These are phyloP conservation scores for Copidosoma floridanum DNA, from an alignment of 1,140 invertebrate genomes.

Conservation along the genomic window DNA sequence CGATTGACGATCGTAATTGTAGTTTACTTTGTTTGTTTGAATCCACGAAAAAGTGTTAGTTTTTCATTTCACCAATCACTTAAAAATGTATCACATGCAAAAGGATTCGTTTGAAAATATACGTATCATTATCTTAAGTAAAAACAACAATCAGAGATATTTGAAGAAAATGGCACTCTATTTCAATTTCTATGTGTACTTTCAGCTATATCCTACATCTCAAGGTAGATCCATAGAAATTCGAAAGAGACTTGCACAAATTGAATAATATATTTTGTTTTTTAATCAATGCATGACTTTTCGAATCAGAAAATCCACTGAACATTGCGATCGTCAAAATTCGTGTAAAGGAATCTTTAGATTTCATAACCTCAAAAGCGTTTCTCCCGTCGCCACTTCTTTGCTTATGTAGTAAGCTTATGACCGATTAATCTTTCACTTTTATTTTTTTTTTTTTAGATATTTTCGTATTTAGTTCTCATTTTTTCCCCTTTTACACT, in stretches of 20 bases:
- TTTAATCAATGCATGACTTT: too few relatives aligned
- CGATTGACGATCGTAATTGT: constrained; percentile 12
- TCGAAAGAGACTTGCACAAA: constrained; percentile 3
- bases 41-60: too few relatives aligned
- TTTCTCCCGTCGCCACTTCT: constrained; percentile 8
- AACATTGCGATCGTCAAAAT: constrained; percentile 7
- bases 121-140: too few relatives aligned
- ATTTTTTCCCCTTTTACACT: not conserved
- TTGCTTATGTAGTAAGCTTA: not conserved
- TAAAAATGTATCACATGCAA: too few relatives aligned
- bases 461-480: not conserved
- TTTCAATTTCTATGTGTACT: constrained; percentile 9
- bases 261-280: not conserved
- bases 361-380: not conserved
- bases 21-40: too few relatives aligned
- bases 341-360: too few relatives aligned
- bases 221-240: constrained; percentile 8
- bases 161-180: constrained; percentile 3
- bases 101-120: too few relatives aligned
- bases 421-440: not conserved
- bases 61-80: too few relatives aligned
- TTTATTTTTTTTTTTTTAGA: not conserved
- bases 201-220: not conserved
- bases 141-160: too few relatives aligned
- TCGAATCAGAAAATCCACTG: too few relatives aligned